Percentiles rank a stretch among this genome's conserved stretches.
Conservation (phyloP, 2,797 vertebrate species). For the Lacerta bilineata region DNA sequence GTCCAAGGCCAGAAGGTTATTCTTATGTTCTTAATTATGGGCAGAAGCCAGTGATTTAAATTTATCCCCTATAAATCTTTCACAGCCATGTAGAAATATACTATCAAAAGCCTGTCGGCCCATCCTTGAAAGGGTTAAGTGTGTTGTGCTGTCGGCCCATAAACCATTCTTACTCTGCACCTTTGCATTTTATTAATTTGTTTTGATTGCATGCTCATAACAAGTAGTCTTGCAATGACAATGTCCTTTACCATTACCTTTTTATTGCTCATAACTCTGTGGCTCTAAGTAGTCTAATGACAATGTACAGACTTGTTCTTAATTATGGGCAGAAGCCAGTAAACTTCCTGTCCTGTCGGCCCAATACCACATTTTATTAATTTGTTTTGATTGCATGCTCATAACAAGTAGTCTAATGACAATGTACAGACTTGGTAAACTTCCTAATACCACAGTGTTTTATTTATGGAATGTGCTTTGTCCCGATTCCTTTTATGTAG, state of each 20-base stretch:
- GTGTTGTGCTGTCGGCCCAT: too few species aligned
- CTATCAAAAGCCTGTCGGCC: slow-evolving; percentile 8
- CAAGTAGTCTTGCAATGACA: not conserved
- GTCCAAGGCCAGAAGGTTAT: not conserved
- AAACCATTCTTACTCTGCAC: slow-evolving; percentile 11
- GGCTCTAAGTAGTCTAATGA: too few species aligned
- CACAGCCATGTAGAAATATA: slow-evolving; percentile 12
- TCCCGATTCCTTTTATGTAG: not conserved
- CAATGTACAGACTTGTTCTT: too few species aligned
- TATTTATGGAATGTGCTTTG: not conserved
- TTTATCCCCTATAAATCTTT: slow-evolving; percentile 42
- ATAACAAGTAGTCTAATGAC: not conserved
- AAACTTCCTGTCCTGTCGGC: too few species aligned
- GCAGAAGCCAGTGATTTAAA: slow-evolving; percentile 15
- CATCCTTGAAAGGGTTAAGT: slow-evolving; percentile 29
- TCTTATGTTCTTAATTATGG: slow-evolving; percentile 26
- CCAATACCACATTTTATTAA: slow-evolving; percentile 20
- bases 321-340: too few species aligned
- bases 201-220: slow-evolving; percentile 22
- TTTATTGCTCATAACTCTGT: too few species aligned
- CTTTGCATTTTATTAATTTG: slow-evolving; percentile 18
- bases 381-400: slow-evolving; percentile 31
- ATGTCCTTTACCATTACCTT: too few species aligned
- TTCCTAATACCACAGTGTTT: not conserved
- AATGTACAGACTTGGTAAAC: not conserved